These are phyloP conservation scores for Nannobrachium achirus DNA, from an alignment of 2,113 vertebrate genomes.

Conservation along the genomic window DNA sequence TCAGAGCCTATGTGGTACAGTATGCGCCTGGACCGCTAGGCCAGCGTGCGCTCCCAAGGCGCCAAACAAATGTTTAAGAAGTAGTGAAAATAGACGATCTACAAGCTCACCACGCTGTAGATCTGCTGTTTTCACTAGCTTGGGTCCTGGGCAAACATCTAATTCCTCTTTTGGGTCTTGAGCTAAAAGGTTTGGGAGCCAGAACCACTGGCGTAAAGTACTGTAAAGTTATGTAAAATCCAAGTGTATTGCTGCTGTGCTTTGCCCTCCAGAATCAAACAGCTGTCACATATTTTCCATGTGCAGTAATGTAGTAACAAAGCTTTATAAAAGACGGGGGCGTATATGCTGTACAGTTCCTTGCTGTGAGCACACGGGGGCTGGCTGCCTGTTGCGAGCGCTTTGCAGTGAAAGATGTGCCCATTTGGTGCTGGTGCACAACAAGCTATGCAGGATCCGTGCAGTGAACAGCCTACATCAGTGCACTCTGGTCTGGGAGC, in stretches of 20 bases:
- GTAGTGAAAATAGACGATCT: no score
- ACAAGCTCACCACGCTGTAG: no score
- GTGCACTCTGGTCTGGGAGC: slow-evolving; percentile 22
- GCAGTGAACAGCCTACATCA: neutral
- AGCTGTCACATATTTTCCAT: slow-evolving; percentile 67
- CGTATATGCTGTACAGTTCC: neutral
- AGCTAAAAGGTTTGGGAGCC: no score
- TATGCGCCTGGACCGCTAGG: no score
- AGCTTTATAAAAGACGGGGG: slow-evolving; percentile 5
- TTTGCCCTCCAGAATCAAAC: slow-evolving; percentile 36
- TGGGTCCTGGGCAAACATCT: no score
- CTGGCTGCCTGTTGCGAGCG: neutral
- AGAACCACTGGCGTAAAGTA: no score
- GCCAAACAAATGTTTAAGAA: no score
- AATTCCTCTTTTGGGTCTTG: no score
- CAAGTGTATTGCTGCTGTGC: neutral
- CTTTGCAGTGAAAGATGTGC: neutral
- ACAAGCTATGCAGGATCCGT: neutral
- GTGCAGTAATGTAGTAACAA: slow-evolving; percentile 40
- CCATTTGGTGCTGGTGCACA: neutral
- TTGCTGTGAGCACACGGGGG: neutral
- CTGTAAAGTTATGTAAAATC: slow-evolving; percentile 29
- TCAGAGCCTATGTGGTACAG: no score
- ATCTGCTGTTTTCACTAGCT: no score
- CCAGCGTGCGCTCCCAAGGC: no score